phyloP scores from a whole-genome alignment of 2,113 vertebrate genomes.

The Hippopotamus amphibius region DNA sequence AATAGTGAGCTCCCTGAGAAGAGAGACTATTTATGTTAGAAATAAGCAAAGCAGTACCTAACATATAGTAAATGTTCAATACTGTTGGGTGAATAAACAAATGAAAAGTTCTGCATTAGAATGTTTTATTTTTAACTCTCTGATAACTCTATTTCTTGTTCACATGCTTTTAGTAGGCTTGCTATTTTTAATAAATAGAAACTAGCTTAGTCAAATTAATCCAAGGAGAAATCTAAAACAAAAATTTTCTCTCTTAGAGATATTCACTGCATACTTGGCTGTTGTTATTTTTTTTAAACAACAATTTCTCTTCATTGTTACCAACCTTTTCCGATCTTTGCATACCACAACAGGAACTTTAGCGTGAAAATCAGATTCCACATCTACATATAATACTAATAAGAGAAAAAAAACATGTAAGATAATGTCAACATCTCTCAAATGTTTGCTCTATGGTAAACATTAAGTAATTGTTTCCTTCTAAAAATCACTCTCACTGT shows the following conservation, averaged over 20 bases:
- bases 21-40: not conserved
- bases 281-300: not conserved
- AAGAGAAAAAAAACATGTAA: constrained; percentile 62
- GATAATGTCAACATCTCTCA: constrained; percentile 51
- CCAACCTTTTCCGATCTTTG: constrained; percentile 93
- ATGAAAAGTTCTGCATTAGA: not conserved
- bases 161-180: not conserved
- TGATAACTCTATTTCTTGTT: constrained; percentile 46
- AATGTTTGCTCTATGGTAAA: constrained; percentile 39
- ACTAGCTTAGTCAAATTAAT: constrained; percentile 19
- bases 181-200: constrained; percentile 55
- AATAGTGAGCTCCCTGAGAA: constrained; percentile 5
- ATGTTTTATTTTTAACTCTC: not conserved
- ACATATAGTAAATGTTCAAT: constrained; percentile 16
- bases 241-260: constrained; percentile 31
- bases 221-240: constrained; percentile 46
- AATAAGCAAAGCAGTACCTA: constrained; percentile 30
- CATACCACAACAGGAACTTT: constrained; percentile 99
- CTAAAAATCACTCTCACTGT: constrained; percentile 40
- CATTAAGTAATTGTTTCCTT: not conserved
- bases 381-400: constrained; percentile 93
- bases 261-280: not conserved
- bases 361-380: constrained; percentile 99
- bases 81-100: constrained; percentile 32
- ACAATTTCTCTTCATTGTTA: constrained; percentile 67